phyloP scores from a whole-genome alignment of 2,797 vertebrate genomes.

The Smutsia temminckii region DNA sequence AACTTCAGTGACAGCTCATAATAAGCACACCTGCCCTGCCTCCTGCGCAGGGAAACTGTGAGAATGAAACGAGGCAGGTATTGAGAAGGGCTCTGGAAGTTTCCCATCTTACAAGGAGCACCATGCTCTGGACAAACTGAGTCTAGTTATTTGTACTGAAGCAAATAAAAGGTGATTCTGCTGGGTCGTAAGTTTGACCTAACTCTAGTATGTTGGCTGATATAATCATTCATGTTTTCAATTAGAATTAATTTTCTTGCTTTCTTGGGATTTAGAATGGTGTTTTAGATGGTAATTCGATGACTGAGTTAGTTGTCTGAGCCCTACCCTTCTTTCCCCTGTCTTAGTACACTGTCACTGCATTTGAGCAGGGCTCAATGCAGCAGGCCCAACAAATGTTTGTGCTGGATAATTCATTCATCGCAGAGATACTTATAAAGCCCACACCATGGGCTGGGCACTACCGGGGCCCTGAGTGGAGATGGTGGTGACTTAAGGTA shows the following conservation, averaged over 20 bases:
- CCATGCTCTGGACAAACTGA: not conserved
- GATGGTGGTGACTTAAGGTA: not conserved
- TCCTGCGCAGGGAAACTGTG: too few relatives aligned
- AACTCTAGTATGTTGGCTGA: not conserved
- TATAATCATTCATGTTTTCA: constrained; percentile 36
- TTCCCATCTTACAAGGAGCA: not conserved
- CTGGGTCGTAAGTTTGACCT: not conserved
- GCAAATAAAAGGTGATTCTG: not conserved
- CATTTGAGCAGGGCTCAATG: not conserved
- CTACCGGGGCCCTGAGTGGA: not conserved
- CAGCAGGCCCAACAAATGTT: not conserved
- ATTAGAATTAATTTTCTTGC: constrained; percentile 28
- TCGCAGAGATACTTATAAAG: not conserved
- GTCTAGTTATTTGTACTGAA: not conserved
- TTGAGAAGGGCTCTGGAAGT: not conserved
- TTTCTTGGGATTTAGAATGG: constrained; percentile 35
- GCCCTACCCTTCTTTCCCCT: not conserved
- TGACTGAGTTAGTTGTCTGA: not conserved
- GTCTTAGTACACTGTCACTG: not conserved
- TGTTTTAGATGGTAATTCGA: constrained; percentile 23
- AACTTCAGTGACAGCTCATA: not conserved
- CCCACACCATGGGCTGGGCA: rapidly evolving
- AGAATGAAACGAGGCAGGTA: not conserved
- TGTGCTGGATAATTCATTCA: not conserved
- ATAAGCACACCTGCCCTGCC: not conserved